A percentile compares a stretch with the other conserved stretches of the same genome.
Evolutionary conservation across 2,113 vertebrate species (phyloP).

Genomic region (Nanorana parkeri): DNA sequence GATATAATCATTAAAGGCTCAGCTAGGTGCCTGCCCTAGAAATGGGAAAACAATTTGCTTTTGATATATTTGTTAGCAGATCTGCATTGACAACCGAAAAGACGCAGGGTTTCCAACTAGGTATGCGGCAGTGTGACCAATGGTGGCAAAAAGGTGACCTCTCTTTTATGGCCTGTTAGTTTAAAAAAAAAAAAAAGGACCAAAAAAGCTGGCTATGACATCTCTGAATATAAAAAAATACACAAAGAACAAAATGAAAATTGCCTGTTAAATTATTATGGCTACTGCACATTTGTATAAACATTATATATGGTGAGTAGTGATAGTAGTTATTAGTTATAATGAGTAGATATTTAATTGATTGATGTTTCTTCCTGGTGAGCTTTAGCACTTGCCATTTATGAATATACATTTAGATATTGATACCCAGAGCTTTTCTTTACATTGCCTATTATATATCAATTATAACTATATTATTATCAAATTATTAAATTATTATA

Average conservation of each 20-base stretch:
- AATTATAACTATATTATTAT: no score
- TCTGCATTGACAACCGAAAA: constrained; percentile 40
- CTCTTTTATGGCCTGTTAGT: not conserved
- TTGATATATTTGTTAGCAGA: constrained; percentile 56
- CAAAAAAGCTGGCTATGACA: not conserved
- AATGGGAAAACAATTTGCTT: constrained; percentile 55
- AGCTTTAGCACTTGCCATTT: no score
- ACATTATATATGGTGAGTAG: no score
- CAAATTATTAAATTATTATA: no score
- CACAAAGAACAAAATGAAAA: not conserved
- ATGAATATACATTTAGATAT: no score
- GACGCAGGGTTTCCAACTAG: not conserved
- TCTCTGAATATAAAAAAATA: not conserved
- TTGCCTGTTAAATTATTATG: no score
- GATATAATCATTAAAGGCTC: constrained; percentile 56
- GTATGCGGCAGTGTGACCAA: not conserved
- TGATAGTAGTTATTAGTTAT: no score
- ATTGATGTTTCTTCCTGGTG: no score
- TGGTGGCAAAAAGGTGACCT: not conserved
- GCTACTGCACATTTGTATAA: no score
- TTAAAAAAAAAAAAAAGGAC: not conserved
- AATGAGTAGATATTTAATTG: no score
- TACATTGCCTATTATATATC: no score
- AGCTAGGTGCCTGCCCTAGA: constrained; percentile 53
- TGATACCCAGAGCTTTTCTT: no score